A percentile compares a stretch with the other conserved stretches of the same genome.
phyloP scores from a whole-genome alignment of 2,113 vertebrate species.

The Pygoscelis adeliae region DNA sequence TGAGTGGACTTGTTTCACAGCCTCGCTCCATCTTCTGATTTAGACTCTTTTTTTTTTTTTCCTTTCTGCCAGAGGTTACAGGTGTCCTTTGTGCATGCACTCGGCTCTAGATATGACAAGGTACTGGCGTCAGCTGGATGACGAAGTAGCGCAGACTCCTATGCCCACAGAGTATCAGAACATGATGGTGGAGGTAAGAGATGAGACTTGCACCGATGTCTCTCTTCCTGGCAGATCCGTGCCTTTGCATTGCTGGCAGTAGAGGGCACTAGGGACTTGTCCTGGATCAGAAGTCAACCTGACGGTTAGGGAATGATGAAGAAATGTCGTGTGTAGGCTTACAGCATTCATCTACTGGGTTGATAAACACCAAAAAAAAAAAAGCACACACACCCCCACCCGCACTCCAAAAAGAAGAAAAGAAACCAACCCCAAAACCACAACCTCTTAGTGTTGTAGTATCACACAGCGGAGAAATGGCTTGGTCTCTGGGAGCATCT shows the following conservation, averaged over 20 bases:
- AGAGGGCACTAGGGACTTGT: not conserved
- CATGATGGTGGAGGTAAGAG: conserved; percentile 85
- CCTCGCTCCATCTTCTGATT: not conserved
- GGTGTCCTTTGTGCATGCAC: conserved; percentile 94
- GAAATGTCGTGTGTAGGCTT: not conserved
- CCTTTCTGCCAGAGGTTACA: conserved; percentile 80
- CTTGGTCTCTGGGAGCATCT: not conserved
- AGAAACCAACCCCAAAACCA: not conserved
- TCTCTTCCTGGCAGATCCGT: not conserved
- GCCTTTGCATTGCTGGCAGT: not conserved
- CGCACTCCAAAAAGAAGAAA: not conserved
- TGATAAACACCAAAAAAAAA: not conserved
- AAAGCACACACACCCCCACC: too few relatives aligned
- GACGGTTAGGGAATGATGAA: not conserved
- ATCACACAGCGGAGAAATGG: not conserved
- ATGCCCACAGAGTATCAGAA: conserved; percentile 93
- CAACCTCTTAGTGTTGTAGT: too few relatives aligned
- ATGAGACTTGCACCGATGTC: rapidly evolving
- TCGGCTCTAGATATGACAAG: conserved; percentile 86
- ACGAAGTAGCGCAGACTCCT: conserved; percentile 86
- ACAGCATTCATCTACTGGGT: not conserved
- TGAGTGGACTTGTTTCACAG: not conserved
- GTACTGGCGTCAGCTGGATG: conserved; percentile 87
- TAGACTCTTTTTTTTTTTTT: not conserved
- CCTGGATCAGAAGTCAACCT: not conserved